Percentiles rank a stretch among this genome's conserved stretches.
phyloP scores from a whole-genome alignment of 2,797 vertebrate genomes.

The Geotrypetes seraphini region DNA sequence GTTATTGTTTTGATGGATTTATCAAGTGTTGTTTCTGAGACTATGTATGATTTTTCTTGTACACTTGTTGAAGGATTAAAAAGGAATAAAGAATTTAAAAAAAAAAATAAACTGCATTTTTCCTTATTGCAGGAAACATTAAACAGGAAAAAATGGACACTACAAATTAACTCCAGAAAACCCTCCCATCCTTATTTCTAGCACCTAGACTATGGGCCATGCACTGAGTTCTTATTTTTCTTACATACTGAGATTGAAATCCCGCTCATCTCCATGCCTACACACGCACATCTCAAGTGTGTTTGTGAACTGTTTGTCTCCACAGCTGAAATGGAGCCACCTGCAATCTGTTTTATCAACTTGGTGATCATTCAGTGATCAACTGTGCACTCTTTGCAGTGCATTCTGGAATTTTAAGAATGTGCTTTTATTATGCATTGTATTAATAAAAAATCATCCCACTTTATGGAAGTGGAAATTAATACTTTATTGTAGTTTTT shows the following conservation, averaged over 20 bases:
- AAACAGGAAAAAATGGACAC: slow-evolving; percentile 67
- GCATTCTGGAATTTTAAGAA: slow-evolving; percentile 52
- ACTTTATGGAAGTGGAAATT: slow-evolving; percentile 56
- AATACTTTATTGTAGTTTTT: slow-evolving; percentile 95
- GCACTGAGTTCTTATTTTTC: slow-evolving; percentile 32
- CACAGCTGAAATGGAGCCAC: slow-evolving; percentile 42
- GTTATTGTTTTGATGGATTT: too few species aligned
- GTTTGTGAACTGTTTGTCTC: slow-evolving; percentile 34
- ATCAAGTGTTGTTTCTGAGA: too few species aligned
- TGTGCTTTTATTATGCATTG: slow-evolving; percentile 64
- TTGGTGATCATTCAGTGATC: slow-evolving; percentile 21
- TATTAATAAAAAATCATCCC: slow-evolving; percentile 58
- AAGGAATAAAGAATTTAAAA: too few species aligned
- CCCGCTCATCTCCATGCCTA: neutral
- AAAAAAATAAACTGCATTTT: too few species aligned
- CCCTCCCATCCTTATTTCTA: neutral
- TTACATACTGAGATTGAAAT: neutral
- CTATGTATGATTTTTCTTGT: too few species aligned
- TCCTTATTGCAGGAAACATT: slow-evolving; percentile 40
- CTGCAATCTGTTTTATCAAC: slow-evolving; percentile 29
- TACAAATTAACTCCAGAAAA: slow-evolving; percentile 49
- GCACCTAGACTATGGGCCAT: slow-evolving; percentile 24
- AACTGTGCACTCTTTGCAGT: slow-evolving; percentile 26
- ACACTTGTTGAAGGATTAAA: too few species aligned
- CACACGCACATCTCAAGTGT: too few species aligned